These are phyloP conservation scores for Nibea albiflora DNA, from an alignment of 2,113 vertebrate species.

Conservation along the genomic window DNA sequence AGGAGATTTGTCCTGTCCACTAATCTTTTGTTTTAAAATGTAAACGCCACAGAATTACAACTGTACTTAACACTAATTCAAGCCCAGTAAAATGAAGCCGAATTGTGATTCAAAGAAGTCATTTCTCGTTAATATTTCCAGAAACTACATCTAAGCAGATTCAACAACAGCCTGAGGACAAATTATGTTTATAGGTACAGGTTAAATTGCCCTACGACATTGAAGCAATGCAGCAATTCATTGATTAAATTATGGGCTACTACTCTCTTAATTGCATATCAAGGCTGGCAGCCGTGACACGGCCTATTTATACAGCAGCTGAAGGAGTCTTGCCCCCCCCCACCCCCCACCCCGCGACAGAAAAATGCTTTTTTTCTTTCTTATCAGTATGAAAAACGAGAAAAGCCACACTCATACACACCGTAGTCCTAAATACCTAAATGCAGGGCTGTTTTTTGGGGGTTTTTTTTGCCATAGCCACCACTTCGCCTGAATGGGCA, in stretches of 20 bases:
- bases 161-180: not conserved
- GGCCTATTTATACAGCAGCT: not conserved
- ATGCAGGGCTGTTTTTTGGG: too few relatives aligned
- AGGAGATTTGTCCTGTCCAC: constrained; percentile 7
- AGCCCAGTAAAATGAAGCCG: not conserved
- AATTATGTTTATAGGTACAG: not conserved
- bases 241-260: constrained; percentile 5
- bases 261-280: constrained; percentile 21
- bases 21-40: constrained; percentile 23
- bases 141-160: not conserved
- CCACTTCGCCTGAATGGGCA: not conserved
- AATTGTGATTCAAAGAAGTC: not conserved
- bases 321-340: not conserved
- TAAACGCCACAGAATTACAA: not conserved
- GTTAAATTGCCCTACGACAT: not conserved
- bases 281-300: not conserved
- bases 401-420: not conserved
- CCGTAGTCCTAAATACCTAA: too few relatives aligned
- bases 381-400: not conserved
- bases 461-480: too few relatives aligned
- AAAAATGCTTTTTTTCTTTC: not conserved
- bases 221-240: not conserved
- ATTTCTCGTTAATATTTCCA: constrained; percentile 2
- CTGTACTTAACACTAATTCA: too few relatives aligned
- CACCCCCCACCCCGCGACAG: too few relatives aligned